Evolutionary conservation across 2,797 vertebrate genomes (phyloP), one percentile per base, ranked within the genome.

Genomic region (Enteromius viviparus): DNA sequence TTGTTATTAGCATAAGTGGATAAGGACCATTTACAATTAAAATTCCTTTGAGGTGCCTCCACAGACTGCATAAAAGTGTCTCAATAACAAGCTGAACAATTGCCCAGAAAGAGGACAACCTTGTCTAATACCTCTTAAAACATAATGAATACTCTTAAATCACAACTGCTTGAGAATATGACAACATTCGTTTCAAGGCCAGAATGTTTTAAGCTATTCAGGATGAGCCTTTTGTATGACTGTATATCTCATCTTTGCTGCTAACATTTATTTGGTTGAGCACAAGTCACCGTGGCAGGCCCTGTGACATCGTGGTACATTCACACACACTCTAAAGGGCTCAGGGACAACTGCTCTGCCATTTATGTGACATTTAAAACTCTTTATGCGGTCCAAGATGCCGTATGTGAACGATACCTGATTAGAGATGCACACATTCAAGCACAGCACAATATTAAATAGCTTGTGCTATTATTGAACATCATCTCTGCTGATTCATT

Each of bases 291-390:
- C 12, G 19, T 21, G 26, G 62, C 32, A 34, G 21, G 40, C 53
- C 55, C 53, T 81, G 12, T 62, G 47, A 76, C 72, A 17, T 58
- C 7, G 14, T 10, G 42, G 32, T 60, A 9, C 29, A 17, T 64
- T 64, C 62, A 64, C 62, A 65, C 83, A 76, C 23, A 74, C 77
- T 77, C 60, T 51, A 64, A 78, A 81, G 23, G 75, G 58, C 74
- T 19, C 53, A 64, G 42, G 78, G 80, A 87, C 72, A 69, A 65
- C 29, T 65, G 37, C 55, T 78, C 68, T 85, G 85, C 49, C 85
- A 87, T 88, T 87, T 88, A 42, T 34, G 29, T 88, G 88, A 58
- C 76, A 88, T 88, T 88, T 85, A 80, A 78, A 82, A 85, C 64
- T 62, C 64, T 45, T 82, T 11, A 76, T 32, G 34, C 7, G 17